Evolutionary conservation across 2,113 vertebrate genomes (phyloP).

Genomic region (Himantopus leucocephalus): DNA sequence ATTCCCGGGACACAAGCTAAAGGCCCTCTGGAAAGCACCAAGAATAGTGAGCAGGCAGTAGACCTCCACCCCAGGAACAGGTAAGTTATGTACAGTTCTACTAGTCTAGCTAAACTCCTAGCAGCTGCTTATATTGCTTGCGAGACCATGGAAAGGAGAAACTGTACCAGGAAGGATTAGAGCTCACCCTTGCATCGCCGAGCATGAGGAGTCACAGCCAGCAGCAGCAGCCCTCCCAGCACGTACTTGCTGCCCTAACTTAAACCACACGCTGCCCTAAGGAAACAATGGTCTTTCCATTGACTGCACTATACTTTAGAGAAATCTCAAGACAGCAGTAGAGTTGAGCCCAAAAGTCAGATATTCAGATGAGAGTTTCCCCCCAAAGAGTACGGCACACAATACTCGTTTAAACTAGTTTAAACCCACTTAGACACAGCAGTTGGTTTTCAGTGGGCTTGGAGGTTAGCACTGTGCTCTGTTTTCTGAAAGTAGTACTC

Average conservation of each 20-base stretch:
- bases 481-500: not conserved
- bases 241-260: fast-evolving
- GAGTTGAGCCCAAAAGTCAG: not conserved
- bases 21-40: not conserved
- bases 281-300: not conserved
- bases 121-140: not conserved
- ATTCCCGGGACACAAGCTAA: not conserved
- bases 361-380: not conserved
- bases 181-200: not conserved
- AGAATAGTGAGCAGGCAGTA: not conserved
- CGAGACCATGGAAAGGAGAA: not conserved
- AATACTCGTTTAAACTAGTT: not conserved
- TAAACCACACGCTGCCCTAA: not conserved
- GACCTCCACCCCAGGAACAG: not conserved
- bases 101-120: not conserved
- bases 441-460: not conserved
- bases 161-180: not conserved
- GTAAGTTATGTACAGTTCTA: not conserved
- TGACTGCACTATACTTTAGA: not conserved
- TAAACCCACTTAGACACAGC: not conserved
- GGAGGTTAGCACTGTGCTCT: not conserved
- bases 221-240: not conserved
- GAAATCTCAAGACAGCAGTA: not conserved
- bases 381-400: not conserved
- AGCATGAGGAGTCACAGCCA: not conserved